Conservation (phyloP, 2,113 vertebrate genomes). For the Chloebia gouldiae region DNA sequence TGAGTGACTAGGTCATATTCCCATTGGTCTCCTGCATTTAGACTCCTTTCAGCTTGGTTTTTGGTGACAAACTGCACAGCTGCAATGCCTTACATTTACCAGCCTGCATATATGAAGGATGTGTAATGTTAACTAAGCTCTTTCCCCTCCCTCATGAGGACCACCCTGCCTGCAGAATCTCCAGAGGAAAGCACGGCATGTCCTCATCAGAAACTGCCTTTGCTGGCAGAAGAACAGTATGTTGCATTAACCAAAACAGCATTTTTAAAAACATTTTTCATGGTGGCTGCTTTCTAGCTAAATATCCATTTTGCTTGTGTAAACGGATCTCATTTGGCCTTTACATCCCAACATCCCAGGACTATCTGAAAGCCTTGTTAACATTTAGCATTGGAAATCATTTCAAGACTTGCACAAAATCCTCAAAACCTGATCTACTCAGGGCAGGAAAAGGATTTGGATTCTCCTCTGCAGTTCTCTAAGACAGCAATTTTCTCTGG, state of each 20-base stretch:
- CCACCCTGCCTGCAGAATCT: constrained; percentile 68
- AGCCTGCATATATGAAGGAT: constrained; percentile 68
- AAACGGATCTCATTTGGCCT: constrained; percentile 53
- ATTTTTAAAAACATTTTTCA: constrained; percentile 54
- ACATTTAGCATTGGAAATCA: constrained; percentile 56
- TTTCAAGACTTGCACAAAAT: constrained; percentile 55
- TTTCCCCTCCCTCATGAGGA: constrained; percentile 62
- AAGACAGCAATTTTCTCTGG: background rate
- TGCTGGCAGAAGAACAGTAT: constrained; percentile 58
- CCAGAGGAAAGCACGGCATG: constrained; percentile 23
- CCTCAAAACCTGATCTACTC: constrained; percentile 21
- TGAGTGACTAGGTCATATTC: constrained; percentile 11
- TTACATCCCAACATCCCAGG: constrained; percentile 29
- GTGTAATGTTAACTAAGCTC: constrained; percentile 72
- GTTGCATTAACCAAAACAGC: constrained; percentile 68
- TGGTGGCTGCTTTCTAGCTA: constrained; percentile 72
- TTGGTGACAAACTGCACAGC: constrained; percentile 70
- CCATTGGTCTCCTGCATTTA: background rate
- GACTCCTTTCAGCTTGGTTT: constrained; percentile 54
- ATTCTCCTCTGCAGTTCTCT: background rate
- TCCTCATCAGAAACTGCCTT: constrained; percentile 72
- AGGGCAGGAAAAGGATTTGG: background rate
- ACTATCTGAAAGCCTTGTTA: constrained; percentile 51
- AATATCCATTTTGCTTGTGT: constrained; percentile 66
- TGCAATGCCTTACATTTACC: constrained; percentile 71